phyloP scores from a whole-genome alignment of 2,797 vertebrate species.

The Gambusia yucatana region DNA sequence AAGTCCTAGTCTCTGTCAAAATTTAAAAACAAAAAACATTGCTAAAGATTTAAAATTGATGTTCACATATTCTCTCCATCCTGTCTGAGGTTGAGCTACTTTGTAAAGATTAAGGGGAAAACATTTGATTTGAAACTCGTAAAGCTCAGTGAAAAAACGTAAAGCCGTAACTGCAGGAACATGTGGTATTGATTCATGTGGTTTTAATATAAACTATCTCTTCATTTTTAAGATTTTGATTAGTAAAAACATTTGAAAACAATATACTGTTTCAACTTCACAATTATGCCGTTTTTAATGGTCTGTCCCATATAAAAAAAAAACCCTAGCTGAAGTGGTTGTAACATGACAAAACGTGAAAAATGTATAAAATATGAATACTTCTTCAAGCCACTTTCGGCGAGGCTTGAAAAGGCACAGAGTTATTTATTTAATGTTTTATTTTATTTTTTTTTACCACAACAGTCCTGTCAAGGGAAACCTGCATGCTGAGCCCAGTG shows the following conservation, averaged over 20 bases:
- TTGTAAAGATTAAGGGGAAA: background rate
- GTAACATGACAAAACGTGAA: background rate
- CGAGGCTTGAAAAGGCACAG: background rate
- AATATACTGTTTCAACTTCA: background rate
- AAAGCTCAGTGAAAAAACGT: background rate
- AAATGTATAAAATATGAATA: background rate
- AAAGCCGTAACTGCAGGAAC: background rate
- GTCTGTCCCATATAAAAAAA: background rate
- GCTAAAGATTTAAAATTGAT: background rate
- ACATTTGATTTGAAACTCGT: background rate
- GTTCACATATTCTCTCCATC: background rate
- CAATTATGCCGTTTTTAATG: background rate
- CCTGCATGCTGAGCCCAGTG: constrained; percentile 1
- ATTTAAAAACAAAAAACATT: background rate
- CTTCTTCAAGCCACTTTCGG: background rate
- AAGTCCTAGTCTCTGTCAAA: background rate
- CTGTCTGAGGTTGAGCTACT: background rate
- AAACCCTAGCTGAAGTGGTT: background rate
- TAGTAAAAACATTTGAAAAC: background rate
- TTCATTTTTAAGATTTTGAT: background rate
- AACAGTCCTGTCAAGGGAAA: background rate
- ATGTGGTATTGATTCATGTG: background rate
- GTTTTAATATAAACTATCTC: background rate
- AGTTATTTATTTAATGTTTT: background rate
- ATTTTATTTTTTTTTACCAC: background rate